These are phyloP conservation scores for Callipepla californica DNA, from an alignment of 2,113 vertebrate genomes.

Conservation along the genomic window DNA sequence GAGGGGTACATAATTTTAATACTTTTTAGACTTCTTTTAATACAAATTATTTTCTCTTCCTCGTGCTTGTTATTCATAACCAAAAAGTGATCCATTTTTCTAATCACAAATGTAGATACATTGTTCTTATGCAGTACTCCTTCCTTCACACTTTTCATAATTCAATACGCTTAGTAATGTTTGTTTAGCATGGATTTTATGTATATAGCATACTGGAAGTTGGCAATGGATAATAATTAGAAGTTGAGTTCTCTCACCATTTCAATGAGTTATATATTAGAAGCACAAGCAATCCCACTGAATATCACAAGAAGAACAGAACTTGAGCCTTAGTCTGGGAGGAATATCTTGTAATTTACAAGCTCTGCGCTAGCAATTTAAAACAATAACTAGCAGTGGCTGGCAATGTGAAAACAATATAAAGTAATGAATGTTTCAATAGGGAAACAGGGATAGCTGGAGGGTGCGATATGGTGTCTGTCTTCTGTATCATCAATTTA, in stretches of 20 bases:
- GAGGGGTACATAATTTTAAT: neutral
- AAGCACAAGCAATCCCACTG: neutral
- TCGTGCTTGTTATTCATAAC: neutral
- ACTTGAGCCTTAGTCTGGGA: neutral
- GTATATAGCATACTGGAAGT: neutral
- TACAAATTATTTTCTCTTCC: neutral
- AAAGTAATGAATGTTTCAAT: conserved; percentile 72
- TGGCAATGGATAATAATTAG: conserved; percentile 26
- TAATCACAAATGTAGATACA: neutral
- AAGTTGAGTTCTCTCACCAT: neutral
- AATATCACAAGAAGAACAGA: neutral
- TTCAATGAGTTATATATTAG: neutral
- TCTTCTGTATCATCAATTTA: conserved; percentile 65
- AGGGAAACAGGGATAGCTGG: conserved; percentile 67
- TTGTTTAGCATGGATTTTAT: conserved; percentile 14
- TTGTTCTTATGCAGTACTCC: neutral
- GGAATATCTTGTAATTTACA: conserved; percentile 66
- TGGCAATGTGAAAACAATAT: conserved; percentile 68
- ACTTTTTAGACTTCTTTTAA: neutral
- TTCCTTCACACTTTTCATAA: conserved; percentile 10
- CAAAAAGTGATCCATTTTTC: neutral
- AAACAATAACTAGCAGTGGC: conserved; percentile 70
- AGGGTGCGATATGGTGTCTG: conserved; percentile 63
- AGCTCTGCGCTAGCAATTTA: conserved; percentile 64
- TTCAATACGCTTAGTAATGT: conserved; percentile 7